Conservation (phyloP, 2,888 invertebrate genomes). For the Lochmaea crataegi region DNA sequence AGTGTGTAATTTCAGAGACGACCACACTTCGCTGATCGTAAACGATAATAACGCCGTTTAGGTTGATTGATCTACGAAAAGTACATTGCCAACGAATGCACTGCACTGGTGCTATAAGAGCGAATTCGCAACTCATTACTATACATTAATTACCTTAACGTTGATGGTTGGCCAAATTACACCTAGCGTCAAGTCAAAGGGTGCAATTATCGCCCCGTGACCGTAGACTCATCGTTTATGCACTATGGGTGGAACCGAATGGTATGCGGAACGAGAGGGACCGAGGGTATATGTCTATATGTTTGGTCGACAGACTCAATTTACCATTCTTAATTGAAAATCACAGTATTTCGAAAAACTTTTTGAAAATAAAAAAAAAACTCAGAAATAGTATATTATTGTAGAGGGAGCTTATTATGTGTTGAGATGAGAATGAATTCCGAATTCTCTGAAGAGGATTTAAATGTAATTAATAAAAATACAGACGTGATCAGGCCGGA, state of each 20-base stretch:
- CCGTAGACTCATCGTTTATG: constrained; percentile 45
- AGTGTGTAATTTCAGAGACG: background rate
- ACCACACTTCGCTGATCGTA: constrained; percentile 8
- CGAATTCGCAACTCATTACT: constrained; percentile 36
- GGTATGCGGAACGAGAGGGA: constrained; percentile 6
- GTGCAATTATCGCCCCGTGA: constrained; percentile 51
- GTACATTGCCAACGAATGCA: background rate
- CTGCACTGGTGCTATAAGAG: constrained; percentile 13
- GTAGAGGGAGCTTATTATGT: too few relatives aligned
- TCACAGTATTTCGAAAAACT: background rate
- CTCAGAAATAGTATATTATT: too few relatives aligned
- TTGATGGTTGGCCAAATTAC: constrained; percentile 49
- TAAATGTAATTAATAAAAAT: too few relatives aligned
- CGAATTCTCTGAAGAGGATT: too few relatives aligned
- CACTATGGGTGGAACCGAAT: constrained; percentile 21
- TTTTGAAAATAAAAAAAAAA: too few relatives aligned
- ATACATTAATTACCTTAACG: constrained; percentile 46
- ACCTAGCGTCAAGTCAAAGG: constrained; percentile 51
- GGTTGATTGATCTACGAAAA: constrained; percentile 5
- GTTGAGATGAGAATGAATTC: too few relatives aligned
- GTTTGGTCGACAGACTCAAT: constrained; percentile 7
- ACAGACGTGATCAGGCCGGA: too few relatives aligned
- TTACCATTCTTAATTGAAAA: background rate
- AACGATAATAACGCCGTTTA: constrained; percentile 13
- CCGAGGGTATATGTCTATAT: too few relatives aligned